Conservation (phyloP, 2,113 vertebrate genomes). For the Phaethon lepturus region DNA sequence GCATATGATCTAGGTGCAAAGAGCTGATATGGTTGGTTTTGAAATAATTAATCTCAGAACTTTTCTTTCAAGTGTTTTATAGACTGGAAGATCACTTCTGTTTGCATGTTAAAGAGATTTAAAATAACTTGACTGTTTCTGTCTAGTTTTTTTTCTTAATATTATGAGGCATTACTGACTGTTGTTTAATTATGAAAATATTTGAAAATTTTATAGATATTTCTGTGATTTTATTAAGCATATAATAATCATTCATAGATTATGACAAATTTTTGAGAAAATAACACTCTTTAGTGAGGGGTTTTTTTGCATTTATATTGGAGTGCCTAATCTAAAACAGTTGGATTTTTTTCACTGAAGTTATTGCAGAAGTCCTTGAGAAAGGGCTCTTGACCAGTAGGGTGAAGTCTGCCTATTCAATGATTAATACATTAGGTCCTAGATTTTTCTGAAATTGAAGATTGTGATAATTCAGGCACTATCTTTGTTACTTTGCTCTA, state of each 20-base stretch:
- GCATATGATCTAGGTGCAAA: neutral
- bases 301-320: neutral
- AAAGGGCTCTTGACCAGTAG: neutral
- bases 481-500: neutral
- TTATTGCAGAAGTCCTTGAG: neutral
- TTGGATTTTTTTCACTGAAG: neutral
- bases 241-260: neutral
- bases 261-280: neutral
- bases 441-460: neutral
- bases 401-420: neutral
- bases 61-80: neutral
- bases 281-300: neutral
- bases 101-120: neutral
- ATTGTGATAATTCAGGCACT: neutral
- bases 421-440: neutral
- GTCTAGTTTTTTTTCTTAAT: neutral
- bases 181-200: neutral
- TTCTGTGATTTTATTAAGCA: neutral
- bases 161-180: fast-evolving
- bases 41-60: neutral
- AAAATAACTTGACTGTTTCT: neutral
- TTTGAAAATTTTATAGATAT: neutral
- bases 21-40: neutral
- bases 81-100: neutral
- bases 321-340: neutral